Evolutionary conservation across 2,888 invertebrate species (phyloP), one percentile per base, ranked within the genome.

Genomic region (Epistrophella euchroma): DNA sequence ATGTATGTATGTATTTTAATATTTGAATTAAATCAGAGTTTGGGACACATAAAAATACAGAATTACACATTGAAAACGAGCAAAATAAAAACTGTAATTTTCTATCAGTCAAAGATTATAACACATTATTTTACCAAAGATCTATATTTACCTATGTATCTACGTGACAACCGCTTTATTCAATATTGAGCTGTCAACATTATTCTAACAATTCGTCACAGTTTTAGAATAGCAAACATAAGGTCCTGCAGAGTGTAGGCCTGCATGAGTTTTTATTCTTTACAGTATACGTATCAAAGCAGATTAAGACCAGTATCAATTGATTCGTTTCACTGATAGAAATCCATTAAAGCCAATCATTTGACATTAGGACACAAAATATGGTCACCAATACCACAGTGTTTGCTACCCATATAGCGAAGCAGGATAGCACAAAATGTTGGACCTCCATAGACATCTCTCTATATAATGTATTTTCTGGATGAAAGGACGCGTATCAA

Each of bases 291-390:
- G 80, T 85, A 81, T 85, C 85, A 80, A 81, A 81, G 80, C 58
- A 82, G 82, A 86, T 86, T 86, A 86, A 74, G 78, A 78, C 86
- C 86, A 77, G 45, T 72, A 86, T 78, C 88, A 92, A 91, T 90
- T 89, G 90, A 91, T 92, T 92, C 91, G 92, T 92, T 90, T 91
- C 91, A 90, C 91, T 89, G 91, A 91, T 92, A 92, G 91, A 89
- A 90, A 91, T 91, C 91, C 91, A 92, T 91, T 92, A 90, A 91
- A 91, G 90, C 91, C 91, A 91, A 92, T 92, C 92, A 92, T 92
- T 91, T 91, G 91, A 92, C 92, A 92, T 91, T 91, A 92, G 92
- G 91, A 92, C 90, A 91, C 81, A 92, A 91, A 91, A 91, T 90
- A 91, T 90, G 91, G 90, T 90, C 89, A 89, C 89, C 89, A 77